These are phyloP conservation scores for Drosophila watanabei DNA, from an alignment of 1,140 invertebrate genomes.

Conservation along the genomic window DNA sequence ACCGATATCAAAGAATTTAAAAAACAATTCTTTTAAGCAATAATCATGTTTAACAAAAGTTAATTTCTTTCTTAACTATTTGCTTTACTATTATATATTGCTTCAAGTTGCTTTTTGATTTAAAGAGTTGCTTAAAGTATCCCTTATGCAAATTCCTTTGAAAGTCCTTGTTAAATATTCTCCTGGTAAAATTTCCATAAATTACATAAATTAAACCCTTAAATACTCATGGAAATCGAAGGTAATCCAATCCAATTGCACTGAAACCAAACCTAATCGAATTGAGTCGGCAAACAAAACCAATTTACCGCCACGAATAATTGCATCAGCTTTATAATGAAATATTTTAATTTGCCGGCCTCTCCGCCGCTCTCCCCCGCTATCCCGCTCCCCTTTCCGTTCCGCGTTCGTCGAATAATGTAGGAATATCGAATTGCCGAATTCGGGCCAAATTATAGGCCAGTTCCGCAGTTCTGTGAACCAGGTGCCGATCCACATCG, in stretches of 20 bases:
- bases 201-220: constrained; percentile 13
- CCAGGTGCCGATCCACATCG: constrained; percentile 8
- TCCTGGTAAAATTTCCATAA: neutral
- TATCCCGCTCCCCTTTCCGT: no score
- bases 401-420: neutral
- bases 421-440: neutral
- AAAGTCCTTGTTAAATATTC: neutral
- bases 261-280: constrained; percentile 31
- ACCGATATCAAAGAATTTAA: neutral
- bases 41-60: neutral
- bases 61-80: neutral
- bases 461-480: neutral
- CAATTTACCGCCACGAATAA: constrained; percentile 45
- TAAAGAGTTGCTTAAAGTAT: neutral
- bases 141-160: neutral
- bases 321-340: constrained; percentile 39
- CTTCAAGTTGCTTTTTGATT: neutral
- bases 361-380: no score
- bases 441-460: constrained; percentile 22
- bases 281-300: constrained; percentile 31
- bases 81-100: neutral
- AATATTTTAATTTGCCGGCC: constrained; percentile 41
- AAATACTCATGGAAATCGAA: constrained; percentile 14
- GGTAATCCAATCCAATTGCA: constrained; percentile 28
- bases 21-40: neutral